phyloP scores from a whole-genome alignment of 2,888 invertebrate species.

The Drosophila borealis region DNA sequence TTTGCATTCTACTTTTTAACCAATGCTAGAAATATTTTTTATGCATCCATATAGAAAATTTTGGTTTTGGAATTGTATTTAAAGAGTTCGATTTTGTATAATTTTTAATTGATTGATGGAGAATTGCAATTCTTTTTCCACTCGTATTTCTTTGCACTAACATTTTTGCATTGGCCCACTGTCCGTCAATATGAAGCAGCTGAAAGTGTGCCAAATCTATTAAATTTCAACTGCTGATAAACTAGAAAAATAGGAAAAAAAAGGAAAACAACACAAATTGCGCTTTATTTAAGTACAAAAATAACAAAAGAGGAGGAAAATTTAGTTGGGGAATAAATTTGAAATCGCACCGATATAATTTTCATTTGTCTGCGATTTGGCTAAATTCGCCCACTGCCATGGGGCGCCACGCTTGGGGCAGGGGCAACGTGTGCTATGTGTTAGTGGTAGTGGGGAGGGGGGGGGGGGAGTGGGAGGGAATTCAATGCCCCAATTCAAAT shows the following conservation, averaged over 20 bases:
- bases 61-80: no score
- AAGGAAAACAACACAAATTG: slow-evolving; percentile 61
- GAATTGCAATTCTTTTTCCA: no score
- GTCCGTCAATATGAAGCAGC: slow-evolving; percentile 48
- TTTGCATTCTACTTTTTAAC: not conserved
- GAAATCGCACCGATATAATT: slow-evolving; percentile 63
- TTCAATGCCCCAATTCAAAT: slow-evolving; percentile 24
- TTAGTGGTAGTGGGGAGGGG: not conserved
- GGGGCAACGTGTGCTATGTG: slow-evolving; percentile 1
- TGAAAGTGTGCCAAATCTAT: slow-evolving; percentile 80
- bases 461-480: not conserved
- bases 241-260: slow-evolving; percentile 52
- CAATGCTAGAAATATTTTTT: no score
- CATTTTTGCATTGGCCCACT: slow-evolving; percentile 50
- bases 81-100: no score
- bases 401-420: slow-evolving; percentile 15
- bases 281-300: slow-evolving; percentile 79
- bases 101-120: no score
- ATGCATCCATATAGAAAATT: no score
- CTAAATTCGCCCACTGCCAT: slow-evolving; percentile 56
- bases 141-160: slow-evolving; percentile 38
- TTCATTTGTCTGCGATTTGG: slow-evolving; percentile 45
- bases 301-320: slow-evolving; percentile 64
- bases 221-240: slow-evolving; percentile 78
- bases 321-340: slow-evolving; percentile 51